These are phyloP conservation scores for Enteromius thamalakanensis DNA, from an alignment of 2,797 vertebrate species.

Conservation along the genomic window DNA sequence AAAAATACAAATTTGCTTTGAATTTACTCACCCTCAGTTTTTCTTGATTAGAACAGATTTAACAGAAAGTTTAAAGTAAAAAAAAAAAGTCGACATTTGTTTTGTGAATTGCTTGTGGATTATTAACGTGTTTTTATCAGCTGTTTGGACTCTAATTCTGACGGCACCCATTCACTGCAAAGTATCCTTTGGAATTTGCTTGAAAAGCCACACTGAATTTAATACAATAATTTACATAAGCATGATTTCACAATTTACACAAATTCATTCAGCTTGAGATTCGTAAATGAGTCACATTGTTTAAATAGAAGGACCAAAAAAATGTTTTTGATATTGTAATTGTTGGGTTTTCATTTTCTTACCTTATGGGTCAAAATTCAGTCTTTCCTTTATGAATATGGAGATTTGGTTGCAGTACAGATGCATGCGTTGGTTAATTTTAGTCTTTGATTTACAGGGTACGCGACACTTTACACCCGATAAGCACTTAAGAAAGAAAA, in stretches of 20 bases:
- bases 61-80: background rate
- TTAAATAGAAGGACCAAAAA: slow-evolving; percentile 17
- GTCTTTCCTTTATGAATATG: background rate
- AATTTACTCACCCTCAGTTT: background rate
- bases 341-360: background rate
- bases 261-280: background rate
- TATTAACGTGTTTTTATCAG: background rate
- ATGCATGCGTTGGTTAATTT: slow-evolving; percentile 9
- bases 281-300: background rate
- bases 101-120: background rate
- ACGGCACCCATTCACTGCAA: background rate
- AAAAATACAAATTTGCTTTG: background rate
- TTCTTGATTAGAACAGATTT: background rate
- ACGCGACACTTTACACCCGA: background rate
- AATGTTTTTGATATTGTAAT: background rate
- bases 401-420: background rate
- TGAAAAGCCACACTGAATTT: background rate
- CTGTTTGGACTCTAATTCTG: background rate
- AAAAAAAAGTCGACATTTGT: background rate
- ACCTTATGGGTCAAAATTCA: background rate
- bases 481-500: background rate
- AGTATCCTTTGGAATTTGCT: background rate
- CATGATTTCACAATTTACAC: background rate
- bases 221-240: background rate
- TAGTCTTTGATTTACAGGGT: slow-evolving; percentile 18